Base-by-base conservation (phyloP, 2,888 invertebrate genomes). In the Amaurobius ferox region DNA sequence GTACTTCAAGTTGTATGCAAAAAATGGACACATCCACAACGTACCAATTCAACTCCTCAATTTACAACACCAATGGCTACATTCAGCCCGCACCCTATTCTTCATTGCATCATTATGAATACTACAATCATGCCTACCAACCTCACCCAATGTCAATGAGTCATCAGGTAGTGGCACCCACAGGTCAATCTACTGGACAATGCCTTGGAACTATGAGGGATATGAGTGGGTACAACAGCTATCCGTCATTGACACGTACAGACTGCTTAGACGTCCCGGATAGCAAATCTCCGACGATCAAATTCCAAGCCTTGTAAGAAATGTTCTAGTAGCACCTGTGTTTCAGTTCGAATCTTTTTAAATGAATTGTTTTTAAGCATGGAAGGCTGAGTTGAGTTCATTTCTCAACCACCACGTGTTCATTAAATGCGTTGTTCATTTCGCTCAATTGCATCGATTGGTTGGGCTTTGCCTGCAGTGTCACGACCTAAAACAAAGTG, bases 81-180 rank as follows among this genome's bases (percentile, higher is more conserved):
- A 93, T 87, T 11, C 94, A 94, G 66, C 77, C 55, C n/a, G 67
- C n/a, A 32, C 66, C 83, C 91, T 94, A 94, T 91, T 95, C 95
- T 90, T 93, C 93, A 88, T n/a, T n/a, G n/a, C n/a, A n/a, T n/a
- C 64, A 88, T 90, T 70, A 93, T 87, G 61, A 89, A 89, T 95
- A 95, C 91, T 95, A 95, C 90, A 93, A 94, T 72, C 95, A 95
- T 91, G 16, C 80, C 28, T 95, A 95, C 91, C 92, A 95, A 78
- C 93, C 94, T 5, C 87, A 88, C 28, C 91, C 94, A 23, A 92
- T 93, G 92, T 91, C 94, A 0, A 9, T 61, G 1, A 40, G 40
- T 40, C 80, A 67, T 30, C 80, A 80, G 16, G 48, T 55, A 6
- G 11, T 39, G 23, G 29, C 67, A 16, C 61, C 81, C 7, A 39